Evolutionary conservation across 2,797 vertebrate species (phyloP).

Genomic region (Sylvia borin): DNA sequence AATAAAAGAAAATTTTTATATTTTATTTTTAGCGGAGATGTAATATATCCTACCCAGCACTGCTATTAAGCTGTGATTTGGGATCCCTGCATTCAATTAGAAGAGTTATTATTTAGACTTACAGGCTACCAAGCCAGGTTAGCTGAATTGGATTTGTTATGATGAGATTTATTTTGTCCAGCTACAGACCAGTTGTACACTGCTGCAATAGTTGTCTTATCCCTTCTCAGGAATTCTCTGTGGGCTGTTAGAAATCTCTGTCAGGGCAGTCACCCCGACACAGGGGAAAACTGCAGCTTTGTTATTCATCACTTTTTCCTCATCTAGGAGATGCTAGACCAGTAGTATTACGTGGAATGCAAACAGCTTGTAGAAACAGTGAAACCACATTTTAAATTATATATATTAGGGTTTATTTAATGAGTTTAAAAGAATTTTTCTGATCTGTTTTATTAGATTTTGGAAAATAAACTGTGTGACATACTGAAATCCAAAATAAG

Average conservation of each 20-base stretch:
- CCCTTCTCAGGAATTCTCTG: not conserved
- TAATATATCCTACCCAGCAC: not conserved
- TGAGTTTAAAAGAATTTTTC: constrained; percentile 20
- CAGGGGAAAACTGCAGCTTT: not conserved
- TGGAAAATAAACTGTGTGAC: not conserved
- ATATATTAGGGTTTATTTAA: constrained; percentile 18
- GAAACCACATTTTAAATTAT: constrained; percentile 23
- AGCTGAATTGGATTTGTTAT: not conserved
- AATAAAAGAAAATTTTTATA: not conserved
- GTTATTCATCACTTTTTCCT: not conserved
- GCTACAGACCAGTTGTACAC: not conserved
- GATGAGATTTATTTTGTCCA: not conserved
- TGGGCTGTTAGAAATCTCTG: not conserved
- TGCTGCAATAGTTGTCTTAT: not conserved
- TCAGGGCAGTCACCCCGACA: fast-evolving
- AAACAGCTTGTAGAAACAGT: constrained; percentile 18
- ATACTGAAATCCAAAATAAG: not conserved
- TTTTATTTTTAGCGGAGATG: not conserved
- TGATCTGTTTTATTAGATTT: constrained; percentile 7
- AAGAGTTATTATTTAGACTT: not conserved
- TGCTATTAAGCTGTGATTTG: not conserved
- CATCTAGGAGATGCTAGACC: not conserved
- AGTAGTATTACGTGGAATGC: not conserved
- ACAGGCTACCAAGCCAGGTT: not conserved
- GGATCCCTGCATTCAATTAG: not conserved